phyloP scores from a whole-genome alignment of 2,888 invertebrate species.

The Pyrocoelia pectoralis region DNA sequence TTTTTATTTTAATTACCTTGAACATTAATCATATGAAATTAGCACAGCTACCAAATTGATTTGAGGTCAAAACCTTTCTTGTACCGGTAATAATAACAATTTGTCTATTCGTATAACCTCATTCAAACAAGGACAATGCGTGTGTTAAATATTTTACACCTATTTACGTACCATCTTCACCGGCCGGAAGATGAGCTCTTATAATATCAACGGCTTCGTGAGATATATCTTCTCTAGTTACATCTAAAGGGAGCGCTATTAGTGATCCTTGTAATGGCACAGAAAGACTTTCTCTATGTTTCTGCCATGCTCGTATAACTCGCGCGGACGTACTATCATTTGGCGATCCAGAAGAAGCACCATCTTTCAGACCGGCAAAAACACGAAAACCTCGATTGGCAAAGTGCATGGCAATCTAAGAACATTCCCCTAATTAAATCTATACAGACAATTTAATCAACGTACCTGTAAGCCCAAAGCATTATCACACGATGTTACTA shows the following conservation, averaged over 20 bases:
- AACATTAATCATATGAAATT: background rate
- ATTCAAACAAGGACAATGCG: background rate
- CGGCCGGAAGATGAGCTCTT: constrained; percentile 81
- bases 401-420: constrained; percentile 72
- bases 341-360: constrained; percentile 62
- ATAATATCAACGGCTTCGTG: constrained; percentile 82
- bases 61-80: background rate
- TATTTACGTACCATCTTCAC: constrained; percentile 75
- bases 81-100: background rate
- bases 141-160: background rate
- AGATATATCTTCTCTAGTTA: constrained; percentile 80
- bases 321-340: constrained; percentile 68
- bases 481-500: constrained; percentile 82
- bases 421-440: background rate
- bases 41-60: background rate
- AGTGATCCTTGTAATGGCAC: constrained; percentile 58
- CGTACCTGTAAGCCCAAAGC: constrained; percentile 78
- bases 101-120: background rate
- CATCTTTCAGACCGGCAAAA: constrained; percentile 74
- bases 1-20: too few species aligned
- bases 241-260: constrained; percentile 78
- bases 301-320: constrained; percentile 62
- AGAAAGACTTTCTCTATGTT: constrained; percentile 56
- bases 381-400: constrained; percentile 79
- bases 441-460: constrained; percentile 7